A percentile compares a stretch with the other conserved stretches of the same genome.
These are phyloP conservation scores for Falco cherrug DNA, from an alignment of 2,797 vertebrate genomes.

Conservation along the genomic window DNA sequence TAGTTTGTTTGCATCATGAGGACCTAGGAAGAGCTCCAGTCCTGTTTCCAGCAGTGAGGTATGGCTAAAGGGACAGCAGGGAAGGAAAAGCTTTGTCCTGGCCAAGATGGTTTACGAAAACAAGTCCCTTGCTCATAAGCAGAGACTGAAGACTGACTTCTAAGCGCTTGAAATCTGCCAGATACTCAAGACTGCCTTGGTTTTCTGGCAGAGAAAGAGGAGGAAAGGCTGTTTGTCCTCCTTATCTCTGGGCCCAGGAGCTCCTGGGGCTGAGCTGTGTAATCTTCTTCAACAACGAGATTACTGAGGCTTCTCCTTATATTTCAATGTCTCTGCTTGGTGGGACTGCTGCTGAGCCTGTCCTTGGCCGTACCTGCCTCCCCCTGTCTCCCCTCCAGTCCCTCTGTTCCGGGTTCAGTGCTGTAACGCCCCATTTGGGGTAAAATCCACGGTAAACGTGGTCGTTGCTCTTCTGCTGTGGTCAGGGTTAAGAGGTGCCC, in stretches of 20 bases:
- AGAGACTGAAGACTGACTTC: neutral
- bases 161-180: neutral
- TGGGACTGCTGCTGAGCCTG: neutral
- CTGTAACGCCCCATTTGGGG: rapidly evolving
- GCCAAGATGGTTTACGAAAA: neutral
- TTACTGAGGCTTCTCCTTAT: neutral
- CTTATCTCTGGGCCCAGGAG: slow-evolving; percentile 1
- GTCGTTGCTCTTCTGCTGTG: neutral
- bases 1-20: neutral
- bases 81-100: neutral
- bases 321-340: neutral
- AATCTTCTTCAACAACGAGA: slow-evolving; percentile 19
- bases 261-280: neutral
- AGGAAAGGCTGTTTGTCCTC: neutral
- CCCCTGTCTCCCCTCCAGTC: neutral
- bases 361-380: neutral
- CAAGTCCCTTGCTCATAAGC: neutral
- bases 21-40: neutral
- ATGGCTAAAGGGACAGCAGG: neutral
- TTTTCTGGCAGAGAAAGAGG: neutral
- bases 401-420: neutral
- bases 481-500: neutral
- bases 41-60: neutral
- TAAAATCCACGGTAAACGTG: rapidly evolving
- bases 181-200: neutral